phyloP scores from a whole-genome alignment of 2,888 invertebrate genomes.

The Scotopteryx bipunctaria region DNA sequence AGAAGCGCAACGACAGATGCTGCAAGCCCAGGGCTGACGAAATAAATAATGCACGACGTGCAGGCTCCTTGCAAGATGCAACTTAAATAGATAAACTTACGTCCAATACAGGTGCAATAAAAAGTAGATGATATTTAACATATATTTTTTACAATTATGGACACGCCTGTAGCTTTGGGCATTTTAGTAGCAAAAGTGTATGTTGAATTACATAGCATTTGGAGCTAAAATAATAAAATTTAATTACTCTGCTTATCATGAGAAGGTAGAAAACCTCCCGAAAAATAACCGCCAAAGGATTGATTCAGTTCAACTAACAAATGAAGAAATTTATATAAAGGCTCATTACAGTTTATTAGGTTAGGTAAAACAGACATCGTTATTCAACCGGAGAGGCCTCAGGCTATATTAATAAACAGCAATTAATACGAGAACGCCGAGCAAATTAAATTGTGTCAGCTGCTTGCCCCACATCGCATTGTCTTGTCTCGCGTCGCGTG shows the following conservation, averaged over 20 bases:
- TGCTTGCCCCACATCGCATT: slow-evolving; percentile 79
- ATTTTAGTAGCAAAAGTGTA: no score
- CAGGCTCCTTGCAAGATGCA: slow-evolving; percentile 15
- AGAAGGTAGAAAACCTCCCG: no score
- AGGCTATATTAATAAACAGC: slow-evolving; percentile 35
- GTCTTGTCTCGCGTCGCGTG: slow-evolving; percentile 61
- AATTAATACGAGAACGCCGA: slow-evolving; percentile 62
- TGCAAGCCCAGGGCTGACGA: slow-evolving; percentile 42
- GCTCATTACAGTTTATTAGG: no score
- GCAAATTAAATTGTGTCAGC: slow-evolving; percentile 80
- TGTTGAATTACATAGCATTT: no score
- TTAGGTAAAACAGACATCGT: neutral
- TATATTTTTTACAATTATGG: slow-evolving; percentile 6
- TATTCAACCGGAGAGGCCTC: neutral
- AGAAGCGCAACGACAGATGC: slow-evolving; percentile 55
- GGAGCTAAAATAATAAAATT: no score
- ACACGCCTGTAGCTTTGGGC: neutral
- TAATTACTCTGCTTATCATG: no score
- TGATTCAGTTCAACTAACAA: no score
- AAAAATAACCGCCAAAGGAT: no score
- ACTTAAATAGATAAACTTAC: slow-evolving; percentile 26
- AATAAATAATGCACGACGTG: slow-evolving; percentile 35
- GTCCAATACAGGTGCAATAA: slow-evolving; percentile 57
- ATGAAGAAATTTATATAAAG: no score
- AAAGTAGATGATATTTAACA: slow-evolving; percentile 37